phyloP scores from a whole-genome alignment of 2,797 vertebrate genomes.

The Poecile montanus region DNA sequence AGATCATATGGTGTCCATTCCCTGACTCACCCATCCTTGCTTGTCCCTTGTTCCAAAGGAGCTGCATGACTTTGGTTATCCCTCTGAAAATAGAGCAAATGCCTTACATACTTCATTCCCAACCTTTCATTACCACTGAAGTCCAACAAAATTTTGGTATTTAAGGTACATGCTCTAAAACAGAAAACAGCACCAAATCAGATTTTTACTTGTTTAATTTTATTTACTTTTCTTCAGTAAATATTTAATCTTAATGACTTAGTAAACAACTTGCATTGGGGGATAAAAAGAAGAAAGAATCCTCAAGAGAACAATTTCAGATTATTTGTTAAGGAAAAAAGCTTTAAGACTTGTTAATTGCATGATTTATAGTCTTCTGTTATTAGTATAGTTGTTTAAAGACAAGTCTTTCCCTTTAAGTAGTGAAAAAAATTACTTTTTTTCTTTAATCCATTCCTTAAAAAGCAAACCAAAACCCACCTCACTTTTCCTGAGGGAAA shows the following conservation, averaged over 20 bases:
- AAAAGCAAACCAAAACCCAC: not conserved
- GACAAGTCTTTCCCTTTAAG: not conserved
- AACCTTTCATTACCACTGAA: not conserved
- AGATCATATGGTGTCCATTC: rapidly evolving
- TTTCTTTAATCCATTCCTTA: not conserved
- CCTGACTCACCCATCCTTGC: not conserved
- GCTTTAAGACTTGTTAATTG: slow-evolving; percentile 33
- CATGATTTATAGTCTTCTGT: not conserved
- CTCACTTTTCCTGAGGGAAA: not conserved
- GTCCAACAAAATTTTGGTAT: not conserved
- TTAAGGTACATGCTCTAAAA: not conserved
- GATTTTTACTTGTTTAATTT: not conserved
- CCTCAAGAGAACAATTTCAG: not conserved
- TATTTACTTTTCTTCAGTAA: not conserved
- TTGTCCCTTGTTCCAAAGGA: not conserved
- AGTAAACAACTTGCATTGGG: not conserved
- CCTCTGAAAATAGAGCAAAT: not conserved
- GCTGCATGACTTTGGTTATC: not conserved
- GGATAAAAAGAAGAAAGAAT: not conserved
- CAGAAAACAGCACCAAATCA: not conserved
- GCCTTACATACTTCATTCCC: not conserved
- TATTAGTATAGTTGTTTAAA: not conserved
- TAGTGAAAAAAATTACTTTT: not conserved
- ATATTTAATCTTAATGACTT: slow-evolving; percentile 16
- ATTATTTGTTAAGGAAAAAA: not conserved